Evolutionary conservation across 2,888 invertebrate genomes (phyloP).

Genomic region (Tetranychus piercei): DNA sequence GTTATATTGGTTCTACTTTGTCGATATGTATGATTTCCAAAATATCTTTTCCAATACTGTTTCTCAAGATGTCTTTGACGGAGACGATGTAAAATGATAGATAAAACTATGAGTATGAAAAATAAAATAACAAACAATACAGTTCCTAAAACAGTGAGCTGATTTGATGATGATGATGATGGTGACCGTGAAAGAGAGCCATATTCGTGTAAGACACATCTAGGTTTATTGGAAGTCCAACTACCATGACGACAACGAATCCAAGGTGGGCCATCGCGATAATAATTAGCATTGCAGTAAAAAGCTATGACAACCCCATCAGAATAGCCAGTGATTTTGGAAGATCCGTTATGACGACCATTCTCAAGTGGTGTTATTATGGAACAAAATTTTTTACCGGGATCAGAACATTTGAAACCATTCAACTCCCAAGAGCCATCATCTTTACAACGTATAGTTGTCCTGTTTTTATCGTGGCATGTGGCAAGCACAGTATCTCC

Average conservation of each 20-base stretch:
- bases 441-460: background rate
- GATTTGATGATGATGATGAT: background rate
- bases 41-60: slow-evolving; percentile 17
- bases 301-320: background rate
- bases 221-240: background rate
- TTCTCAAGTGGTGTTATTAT: background rate
- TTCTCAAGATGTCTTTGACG: slow-evolving; percentile 12
- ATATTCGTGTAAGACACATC: background rate
- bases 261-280: background rate
- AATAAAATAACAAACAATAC: background rate
- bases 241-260: background rate
- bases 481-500: background rate
- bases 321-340: background rate
- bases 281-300: background rate
- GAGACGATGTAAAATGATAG: slow-evolving; percentile 8
- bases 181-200: background rate
- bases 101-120: background rate
- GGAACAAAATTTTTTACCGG: background rate
- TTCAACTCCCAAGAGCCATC: background rate
- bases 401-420: background rate
- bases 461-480: slow-evolving; percentile 1
- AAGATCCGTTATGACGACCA: slow-evolving; percentile 10
- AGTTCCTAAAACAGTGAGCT: background rate
- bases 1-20: slow-evolving; percentile 20
- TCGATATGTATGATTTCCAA: slow-evolving; percentile 19